Conservation (phyloP, 2,797 vertebrate genomes). For the Chiloscyllium punctatum region DNA sequence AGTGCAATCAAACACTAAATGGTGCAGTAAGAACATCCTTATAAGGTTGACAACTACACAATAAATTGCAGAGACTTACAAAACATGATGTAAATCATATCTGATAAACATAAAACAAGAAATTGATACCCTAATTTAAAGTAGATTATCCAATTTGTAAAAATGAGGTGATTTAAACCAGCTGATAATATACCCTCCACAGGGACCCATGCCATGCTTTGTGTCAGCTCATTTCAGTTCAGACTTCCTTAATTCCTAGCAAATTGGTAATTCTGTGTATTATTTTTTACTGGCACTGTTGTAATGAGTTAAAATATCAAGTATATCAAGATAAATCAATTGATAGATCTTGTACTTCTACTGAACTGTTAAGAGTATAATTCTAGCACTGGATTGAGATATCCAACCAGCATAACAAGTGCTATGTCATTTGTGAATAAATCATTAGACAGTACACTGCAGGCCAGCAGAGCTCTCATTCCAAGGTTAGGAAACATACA, state of each 20-base stretch:
- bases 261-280: neutral
- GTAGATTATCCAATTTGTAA: constrained; percentile 1
- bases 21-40: neutral
- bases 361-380: neutral
- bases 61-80: neutral
- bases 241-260: no score
- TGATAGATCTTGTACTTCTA: neutral
- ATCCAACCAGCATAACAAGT: neutral
- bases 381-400: neutral
- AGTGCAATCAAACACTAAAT: neutral
- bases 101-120: neutral
- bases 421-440: no score
- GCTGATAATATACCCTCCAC: neutral
- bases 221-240: neutral
- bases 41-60: neutral
- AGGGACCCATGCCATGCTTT: constrained; percentile 7
- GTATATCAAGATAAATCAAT: neutral
- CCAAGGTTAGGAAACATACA: neutral
- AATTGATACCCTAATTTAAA: neutral
- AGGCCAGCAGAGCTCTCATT: neutral
- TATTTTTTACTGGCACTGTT: neutral
- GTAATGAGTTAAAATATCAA: neutral
- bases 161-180: neutral
- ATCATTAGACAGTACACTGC: neutral
- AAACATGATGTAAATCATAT: neutral